Conservation (phyloP, 2,113 vertebrate species). For the Amphiprion ocellaris region DNA sequence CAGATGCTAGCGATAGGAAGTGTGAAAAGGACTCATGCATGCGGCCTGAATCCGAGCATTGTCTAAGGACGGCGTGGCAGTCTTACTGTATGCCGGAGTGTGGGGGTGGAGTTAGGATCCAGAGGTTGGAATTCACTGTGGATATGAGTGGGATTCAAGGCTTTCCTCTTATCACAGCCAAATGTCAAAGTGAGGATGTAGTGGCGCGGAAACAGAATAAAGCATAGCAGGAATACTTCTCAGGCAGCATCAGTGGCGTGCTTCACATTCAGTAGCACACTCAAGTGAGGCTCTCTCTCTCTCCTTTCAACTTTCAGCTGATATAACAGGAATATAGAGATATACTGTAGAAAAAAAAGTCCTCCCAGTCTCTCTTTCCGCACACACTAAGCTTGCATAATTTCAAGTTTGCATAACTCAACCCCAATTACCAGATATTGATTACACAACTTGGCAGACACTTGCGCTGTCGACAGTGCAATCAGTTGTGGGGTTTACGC, state of each 20-base stretch:
- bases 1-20: slow-evolving; percentile 85
- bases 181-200: slow-evolving; percentile 84
- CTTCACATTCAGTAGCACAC: slow-evolving; percentile 69
- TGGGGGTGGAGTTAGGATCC: slow-evolving; percentile 71
- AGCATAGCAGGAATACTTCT: slow-evolving; percentile 82
- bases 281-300: slow-evolving; percentile 51
- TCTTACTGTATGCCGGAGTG: slow-evolving; percentile 66
- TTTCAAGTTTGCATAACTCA: neutral
- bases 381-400: neutral
- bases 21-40: slow-evolving; percentile 86
- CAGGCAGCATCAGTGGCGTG: slow-evolving; percentile 76
- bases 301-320: slow-evolving; percentile 39
- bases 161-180: slow-evolving; percentile 83
- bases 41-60: slow-evolving; percentile 88
- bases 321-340: slow-evolving; percentile 37
- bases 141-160: slow-evolving; percentile 85
- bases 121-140: slow-evolving; percentile 83
- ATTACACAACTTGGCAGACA: neutral
- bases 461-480: neutral
- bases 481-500: slow-evolving; percentile 15
- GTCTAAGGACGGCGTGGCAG: slow-evolving; percentile 74
- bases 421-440: neutral
- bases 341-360: slow-evolving; percentile 12
- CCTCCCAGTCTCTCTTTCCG: slow-evolving; percentile 18
- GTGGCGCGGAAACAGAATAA: slow-evolving; percentile 80